These are phyloP conservation scores for Myathropa florea DNA, from an alignment of 2,888 invertebrate genomes.

Conservation along the genomic window DNA sequence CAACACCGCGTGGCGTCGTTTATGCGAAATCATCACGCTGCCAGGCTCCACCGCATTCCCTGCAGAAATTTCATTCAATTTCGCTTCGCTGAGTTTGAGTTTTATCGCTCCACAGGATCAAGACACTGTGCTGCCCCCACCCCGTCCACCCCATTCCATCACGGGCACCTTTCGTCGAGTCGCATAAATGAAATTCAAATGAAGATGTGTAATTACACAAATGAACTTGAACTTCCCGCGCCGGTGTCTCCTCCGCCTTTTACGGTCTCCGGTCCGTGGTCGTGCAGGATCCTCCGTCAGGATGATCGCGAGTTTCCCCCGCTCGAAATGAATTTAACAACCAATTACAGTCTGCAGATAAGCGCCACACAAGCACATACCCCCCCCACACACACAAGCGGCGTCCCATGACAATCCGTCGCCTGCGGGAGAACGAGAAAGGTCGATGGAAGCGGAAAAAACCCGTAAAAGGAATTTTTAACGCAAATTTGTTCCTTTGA, in stretches of 20 bases:
- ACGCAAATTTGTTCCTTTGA: constrained; percentile 52
- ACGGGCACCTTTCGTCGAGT: background rate
- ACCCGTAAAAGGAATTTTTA: constrained; percentile 36
- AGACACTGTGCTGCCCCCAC: background rate
- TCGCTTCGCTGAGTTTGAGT: background rate
- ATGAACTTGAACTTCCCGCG: constrained; percentile 47
- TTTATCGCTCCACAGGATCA: background rate
- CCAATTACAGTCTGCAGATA: constrained; percentile 39
- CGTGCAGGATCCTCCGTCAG: background rate
- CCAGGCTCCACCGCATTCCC: background rate
- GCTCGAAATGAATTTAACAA: constrained; percentile 29
- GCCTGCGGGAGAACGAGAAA: background rate
- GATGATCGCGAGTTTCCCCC: constrained; percentile 6
- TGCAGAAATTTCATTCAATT: background rate
- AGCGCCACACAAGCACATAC: background rate
- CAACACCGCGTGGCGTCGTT: background rate
- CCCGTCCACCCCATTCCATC: background rate
- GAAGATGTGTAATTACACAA: constrained; percentile 51
- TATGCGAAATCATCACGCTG: constrained; percentile 1
- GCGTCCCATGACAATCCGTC: background rate
- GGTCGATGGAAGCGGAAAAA: background rate
- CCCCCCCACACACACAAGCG: background rate
- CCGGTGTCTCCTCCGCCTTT: background rate
- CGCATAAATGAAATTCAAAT: constrained; percentile 38
- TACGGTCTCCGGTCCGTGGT: background rate